Base-by-base conservation (phyloP, 2,113 vertebrate genomes). In the Siniperca chuatsi region DNA sequence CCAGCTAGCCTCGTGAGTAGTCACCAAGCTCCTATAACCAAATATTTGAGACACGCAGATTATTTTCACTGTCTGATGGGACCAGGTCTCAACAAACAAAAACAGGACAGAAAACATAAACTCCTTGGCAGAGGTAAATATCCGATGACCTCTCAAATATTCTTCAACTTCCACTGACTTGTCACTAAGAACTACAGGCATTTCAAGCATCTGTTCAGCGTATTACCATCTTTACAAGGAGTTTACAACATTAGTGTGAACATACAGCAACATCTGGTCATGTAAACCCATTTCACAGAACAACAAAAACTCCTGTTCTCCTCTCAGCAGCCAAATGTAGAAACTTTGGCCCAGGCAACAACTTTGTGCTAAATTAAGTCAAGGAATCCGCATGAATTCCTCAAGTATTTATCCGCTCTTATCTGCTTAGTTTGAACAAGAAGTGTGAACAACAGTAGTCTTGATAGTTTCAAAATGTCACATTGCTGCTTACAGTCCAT, bases 401-500 rank as follows among this genome's bases (percentile, higher is more conserved):
- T 77, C 11, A n/a, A 70, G 77, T 75, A 69, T 79, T 89, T 75
- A 90, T 71, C 78, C 68, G 0, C 12, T 42, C 48, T 89, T 81
- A 91, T 88, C 81, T 90, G 65, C 70, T 90, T 87, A 87, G 76
- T 33, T 54, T 48, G 11, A 79, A 60, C 46, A 54, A 42, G 12
- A 20, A 35, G 75, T 44, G 58, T 60, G 29, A 82, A 65, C 50
- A 84, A 76, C 20, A 23, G 58, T 15, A 46, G 52, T 8, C 9
- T 52, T 13, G 50, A 60, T 25, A 4, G 13, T 60, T 50, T 70
- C 1, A 64, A n/a, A 50, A 25, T 4, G 23, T 71, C 67, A 67
- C 35, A 44, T 35, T 82, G 79, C 23, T 66, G 44, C 75, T 57
- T 69, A 57, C 21, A 1, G 35, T 2, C 78, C 80, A 81, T 40